These are phyloP conservation scores for Tychaedon coryphoeus DNA, from an alignment of 2,113 vertebrate species.

Conservation along the genomic window DNA sequence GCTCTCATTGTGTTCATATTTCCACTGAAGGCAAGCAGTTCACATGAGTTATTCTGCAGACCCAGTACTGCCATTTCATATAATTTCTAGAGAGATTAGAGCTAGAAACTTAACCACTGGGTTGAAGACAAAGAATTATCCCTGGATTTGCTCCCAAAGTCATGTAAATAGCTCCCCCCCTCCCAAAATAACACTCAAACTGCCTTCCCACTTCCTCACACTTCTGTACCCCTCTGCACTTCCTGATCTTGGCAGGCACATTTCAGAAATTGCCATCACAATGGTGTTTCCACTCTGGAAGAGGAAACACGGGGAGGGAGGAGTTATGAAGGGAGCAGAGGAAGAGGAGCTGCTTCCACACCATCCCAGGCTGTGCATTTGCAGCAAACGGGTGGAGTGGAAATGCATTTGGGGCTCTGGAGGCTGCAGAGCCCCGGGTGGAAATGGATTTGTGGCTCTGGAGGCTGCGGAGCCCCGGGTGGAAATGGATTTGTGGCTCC, in stretches of 20 bases:
- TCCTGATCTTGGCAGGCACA: background rate
- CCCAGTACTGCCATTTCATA: background rate
- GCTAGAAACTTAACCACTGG: background rate
- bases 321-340: background rate
- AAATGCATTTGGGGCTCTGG: fast-evolving
- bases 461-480: too few species aligned
- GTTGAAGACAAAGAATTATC: background rate
- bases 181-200: background rate
- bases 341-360: background rate
- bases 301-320: constrained; percentile 42
- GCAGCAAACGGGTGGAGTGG: background rate
- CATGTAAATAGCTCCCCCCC: background rate
- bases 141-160: background rate
- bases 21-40: background rate
- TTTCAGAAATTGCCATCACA: constrained; percentile 33
- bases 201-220: background rate
- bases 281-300: constrained; percentile 8
- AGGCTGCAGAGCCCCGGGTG: background rate
- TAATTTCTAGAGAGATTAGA: background rate
- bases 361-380: background rate
- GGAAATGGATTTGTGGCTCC: too few species aligned
- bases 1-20: background rate
- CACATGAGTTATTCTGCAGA: background rate
- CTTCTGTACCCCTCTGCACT: background rate
- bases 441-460: too few species aligned